These are phyloP conservation scores for Pherbina coryleti DNA, from an alignment of 2,888 invertebrate genomes.

Conservation along the genomic window DNA sequence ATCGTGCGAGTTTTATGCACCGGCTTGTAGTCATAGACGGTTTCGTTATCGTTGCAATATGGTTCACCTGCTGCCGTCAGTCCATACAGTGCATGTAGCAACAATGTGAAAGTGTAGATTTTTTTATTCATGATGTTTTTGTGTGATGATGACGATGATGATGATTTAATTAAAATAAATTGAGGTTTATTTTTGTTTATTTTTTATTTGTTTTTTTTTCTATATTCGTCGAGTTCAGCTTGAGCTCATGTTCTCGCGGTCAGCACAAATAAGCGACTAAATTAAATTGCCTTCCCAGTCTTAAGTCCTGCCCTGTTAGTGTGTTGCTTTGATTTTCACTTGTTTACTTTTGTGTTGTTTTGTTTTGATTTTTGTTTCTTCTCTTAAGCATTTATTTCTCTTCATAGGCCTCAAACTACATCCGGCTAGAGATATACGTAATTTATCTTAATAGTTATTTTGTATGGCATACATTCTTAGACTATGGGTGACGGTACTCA, in stretches of 20 bases:
- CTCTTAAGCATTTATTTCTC: not conserved
- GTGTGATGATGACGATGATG: not conserved
- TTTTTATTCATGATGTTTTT: not conserved
- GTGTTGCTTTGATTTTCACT: not conserved
- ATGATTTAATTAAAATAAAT: not conserved
- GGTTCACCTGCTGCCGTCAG: slow-evolving; percentile 45
- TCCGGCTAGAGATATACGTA: slow-evolving; percentile 36
- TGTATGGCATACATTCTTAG: not conserved
- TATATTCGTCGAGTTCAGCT: not conserved
- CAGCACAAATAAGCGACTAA: slow-evolving; percentile 16
- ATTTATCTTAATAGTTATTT: not conserved
- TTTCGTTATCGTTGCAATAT: slow-evolving; percentile 53
- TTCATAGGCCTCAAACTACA: not conserved
- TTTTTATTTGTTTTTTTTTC: not conserved
- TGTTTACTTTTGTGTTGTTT: not conserved
- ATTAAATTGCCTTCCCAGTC: not conserved
- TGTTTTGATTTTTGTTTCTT: not conserved
- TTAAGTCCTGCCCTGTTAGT: not conserved
- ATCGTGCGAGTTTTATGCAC: slow-evolving; percentile 54
- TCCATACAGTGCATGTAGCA: slow-evolving; percentile 23
- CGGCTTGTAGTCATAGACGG: slow-evolving; percentile 42
- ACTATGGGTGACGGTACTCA: not conserved
- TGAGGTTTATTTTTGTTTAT: too few species aligned
- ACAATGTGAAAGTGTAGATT: not conserved
- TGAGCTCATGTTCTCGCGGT: not conserved